Conservation (phyloP, 2,113 vertebrate species). For the Etheostoma spectabile region DNA sequence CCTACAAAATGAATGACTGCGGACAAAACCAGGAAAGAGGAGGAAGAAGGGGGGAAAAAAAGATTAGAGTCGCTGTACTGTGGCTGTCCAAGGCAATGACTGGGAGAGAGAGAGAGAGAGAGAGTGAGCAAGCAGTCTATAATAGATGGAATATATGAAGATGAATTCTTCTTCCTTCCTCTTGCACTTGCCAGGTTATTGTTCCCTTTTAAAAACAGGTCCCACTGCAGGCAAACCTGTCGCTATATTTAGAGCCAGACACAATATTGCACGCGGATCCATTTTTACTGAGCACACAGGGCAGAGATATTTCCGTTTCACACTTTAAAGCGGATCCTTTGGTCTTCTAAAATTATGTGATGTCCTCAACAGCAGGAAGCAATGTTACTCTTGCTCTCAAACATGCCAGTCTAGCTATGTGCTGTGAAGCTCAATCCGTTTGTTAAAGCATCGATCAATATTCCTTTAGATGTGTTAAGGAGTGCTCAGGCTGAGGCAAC, state of each 20-base stretch:
- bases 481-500: constrained; percentile 58
- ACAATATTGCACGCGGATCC: constrained; percentile 41
- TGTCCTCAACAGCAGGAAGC: constrained; percentile 57
- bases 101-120: constrained; percentile 19
- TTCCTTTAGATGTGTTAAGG: constrained; percentile 73
- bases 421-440: constrained; percentile 60
- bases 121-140: constrained; percentile 1
- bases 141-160: constrained; percentile 50
- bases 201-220: constrained; percentile 63
- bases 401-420: constrained; percentile 52
- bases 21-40: constrained; percentile 30
- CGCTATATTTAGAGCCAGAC: constrained; percentile 68
- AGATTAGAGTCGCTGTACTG: constrained; percentile 37
- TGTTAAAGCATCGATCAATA: constrained; percentile 72
- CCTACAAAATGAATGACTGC: constrained; percentile 63
- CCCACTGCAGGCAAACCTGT: constrained; percentile 68
- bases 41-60: constrained; percentile 22
- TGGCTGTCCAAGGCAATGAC: constrained; percentile 46
- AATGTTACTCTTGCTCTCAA: constrained; percentile 44
- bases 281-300: constrained; percentile 38
- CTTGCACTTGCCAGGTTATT: constrained; percentile 59
- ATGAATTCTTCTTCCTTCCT: constrained; percentile 48
- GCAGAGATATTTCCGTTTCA: constrained; percentile 36
- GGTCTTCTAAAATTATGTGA: constrained; percentile 60
- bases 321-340: constrained; percentile 48